phyloP scores from a whole-genome alignment of 23 tunicate genomes.

The Corella eumyota region DNA sequence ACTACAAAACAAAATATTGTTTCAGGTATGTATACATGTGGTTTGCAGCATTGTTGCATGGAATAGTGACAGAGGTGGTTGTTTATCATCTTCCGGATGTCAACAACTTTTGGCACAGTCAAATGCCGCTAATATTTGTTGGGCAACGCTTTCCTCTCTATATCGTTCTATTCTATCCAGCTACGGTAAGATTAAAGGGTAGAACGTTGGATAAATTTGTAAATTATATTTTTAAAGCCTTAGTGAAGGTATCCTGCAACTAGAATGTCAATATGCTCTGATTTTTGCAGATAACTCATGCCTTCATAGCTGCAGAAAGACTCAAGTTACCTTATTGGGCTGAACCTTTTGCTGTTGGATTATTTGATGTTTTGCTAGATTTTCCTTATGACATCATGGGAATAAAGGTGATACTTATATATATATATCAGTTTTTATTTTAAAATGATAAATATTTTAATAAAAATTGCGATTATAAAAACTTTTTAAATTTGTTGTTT shows the following conservation, averaged over 20 bases:
- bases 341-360: conserved; percentile 90
- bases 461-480: too few relatives aligned
- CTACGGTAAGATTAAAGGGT: conserved; percentile 36
- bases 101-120: conserved; percentile 87
- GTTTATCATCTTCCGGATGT: conserved; percentile 66
- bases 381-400: conserved; percentile 95
- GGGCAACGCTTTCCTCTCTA: conserved; percentile 80
- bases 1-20: neutral
- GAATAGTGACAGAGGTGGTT: conserved; percentile 69
- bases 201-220: too few relatives aligned
- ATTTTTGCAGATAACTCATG: conserved; percentile 48
- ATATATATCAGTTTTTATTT: neutral
- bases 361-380: conserved; percentile 75
- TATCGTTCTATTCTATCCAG: conserved; percentile 84
- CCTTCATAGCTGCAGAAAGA: conserved; percentile 70
- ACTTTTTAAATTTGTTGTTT: too few relatives aligned
- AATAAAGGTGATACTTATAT: conserved; percentile 30
- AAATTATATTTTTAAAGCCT: neutral
- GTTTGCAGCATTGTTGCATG: conserved; percentile 85
- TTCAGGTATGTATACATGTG: conserved; percentile 68
- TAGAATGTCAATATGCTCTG: neutral
- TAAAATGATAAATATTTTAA: neutral
- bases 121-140: conserved; percentile 63
- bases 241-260: neutral
- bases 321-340: conserved; percentile 72